phyloP scores from a whole-genome alignment of 1,140 invertebrate genomes.

The Marisa cornuarietis region DNA sequence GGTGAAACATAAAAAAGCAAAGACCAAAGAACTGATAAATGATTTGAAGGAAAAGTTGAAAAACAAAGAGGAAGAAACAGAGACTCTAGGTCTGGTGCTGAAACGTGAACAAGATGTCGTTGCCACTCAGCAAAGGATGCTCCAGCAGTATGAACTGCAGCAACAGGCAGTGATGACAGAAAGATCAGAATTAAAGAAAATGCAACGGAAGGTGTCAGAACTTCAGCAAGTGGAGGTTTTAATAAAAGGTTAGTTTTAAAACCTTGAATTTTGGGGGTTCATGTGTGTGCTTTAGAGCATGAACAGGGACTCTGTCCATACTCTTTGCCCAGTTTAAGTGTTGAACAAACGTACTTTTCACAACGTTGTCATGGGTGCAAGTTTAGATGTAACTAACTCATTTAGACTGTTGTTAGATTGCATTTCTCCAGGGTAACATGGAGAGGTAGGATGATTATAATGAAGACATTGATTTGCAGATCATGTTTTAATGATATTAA shows the following conservation, averaged over 20 bases:
- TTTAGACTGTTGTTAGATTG: too few relatives aligned
- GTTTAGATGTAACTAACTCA: too few relatives aligned
- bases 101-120: constrained; percentile 32
- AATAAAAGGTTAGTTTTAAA: constrained; percentile 33
- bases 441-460: too few relatives aligned
- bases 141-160: constrained; percentile 36
- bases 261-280: background rate
- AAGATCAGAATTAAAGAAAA: constrained; percentile 34
- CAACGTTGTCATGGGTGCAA: too few relatives aligned
- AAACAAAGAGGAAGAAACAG: constrained; percentile 24
- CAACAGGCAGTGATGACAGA: constrained; percentile 34
- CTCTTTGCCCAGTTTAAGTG: too few relatives aligned
- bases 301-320: too few relatives aligned
- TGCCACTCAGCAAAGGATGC: constrained; percentile 36
- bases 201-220: constrained; percentile 38
- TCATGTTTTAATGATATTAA: too few relatives aligned
- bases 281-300: too few relatives aligned
- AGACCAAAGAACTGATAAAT: constrained; percentile 28
- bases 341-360: too few relatives aligned
- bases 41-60: constrained; percentile 26
- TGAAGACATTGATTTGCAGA: too few relatives aligned
- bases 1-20: constrained; percentile 32
- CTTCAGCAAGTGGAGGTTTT: constrained; percentile 42
- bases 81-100: constrained; percentile 21
- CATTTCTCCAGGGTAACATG: too few relatives aligned